Conservation (phyloP, 2,888 invertebrate species). For the Thereva nobilitata region DNA sequence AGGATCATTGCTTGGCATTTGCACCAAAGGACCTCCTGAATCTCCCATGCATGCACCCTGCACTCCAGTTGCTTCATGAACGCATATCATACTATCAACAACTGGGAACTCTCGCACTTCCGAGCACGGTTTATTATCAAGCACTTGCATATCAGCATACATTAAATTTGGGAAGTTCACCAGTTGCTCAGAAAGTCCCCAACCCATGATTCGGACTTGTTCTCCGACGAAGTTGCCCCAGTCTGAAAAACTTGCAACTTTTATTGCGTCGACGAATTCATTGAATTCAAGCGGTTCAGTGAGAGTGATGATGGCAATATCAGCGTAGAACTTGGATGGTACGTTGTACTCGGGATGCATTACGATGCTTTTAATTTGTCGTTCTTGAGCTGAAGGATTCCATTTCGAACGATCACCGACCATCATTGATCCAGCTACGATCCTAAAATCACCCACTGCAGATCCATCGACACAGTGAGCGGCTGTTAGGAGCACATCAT, state of each 20-base stretch:
- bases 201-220: neutral
- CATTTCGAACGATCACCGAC: neutral
- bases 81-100: neutral
- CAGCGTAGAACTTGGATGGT: neutral
- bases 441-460: neutral
- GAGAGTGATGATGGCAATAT: constrained; percentile 16
- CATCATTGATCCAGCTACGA: neutral
- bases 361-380: neutral
- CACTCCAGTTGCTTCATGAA: neutral
- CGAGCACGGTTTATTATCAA: neutral
- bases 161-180: too few relatives aligned
- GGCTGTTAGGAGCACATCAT: constrained; percentile 6
- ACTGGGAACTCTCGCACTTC: neutral
- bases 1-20: neutral
- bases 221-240: neutral
- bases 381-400: neutral
- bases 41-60: neutral
- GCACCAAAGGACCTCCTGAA: neutral
- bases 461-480: constrained; percentile 12
- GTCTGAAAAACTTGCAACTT: constrained; percentile 1
- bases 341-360: neutral
- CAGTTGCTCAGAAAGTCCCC: neutral
- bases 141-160: too few relatives aligned
- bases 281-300: neutral
- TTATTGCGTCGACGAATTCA: constrained; percentile 6